These are phyloP conservation scores for Cylas formicarius DNA, from an alignment of 1,140 invertebrate genomes.

Conservation along the genomic window DNA sequence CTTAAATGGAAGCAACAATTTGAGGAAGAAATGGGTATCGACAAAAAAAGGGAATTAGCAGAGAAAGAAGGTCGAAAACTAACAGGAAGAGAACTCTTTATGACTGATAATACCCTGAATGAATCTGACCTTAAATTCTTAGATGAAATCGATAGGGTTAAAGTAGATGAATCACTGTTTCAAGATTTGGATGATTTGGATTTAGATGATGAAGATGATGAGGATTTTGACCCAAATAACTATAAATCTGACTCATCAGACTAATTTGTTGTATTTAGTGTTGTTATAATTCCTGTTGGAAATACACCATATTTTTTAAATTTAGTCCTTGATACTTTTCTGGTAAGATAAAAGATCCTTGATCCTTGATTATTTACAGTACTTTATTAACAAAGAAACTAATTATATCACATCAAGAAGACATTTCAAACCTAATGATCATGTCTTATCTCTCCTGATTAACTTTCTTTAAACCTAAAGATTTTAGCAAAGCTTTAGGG, in stretches of 20 bases:
- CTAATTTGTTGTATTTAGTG: no score
- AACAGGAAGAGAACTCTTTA: constrained; percentile 76
- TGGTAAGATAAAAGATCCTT: no score
- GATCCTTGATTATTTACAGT: no score
- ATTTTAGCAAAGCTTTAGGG: constrained; percentile 68
- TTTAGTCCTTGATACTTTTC: no score
- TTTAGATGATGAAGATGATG: constrained; percentile 66
- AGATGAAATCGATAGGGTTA: constrained; percentile 83
- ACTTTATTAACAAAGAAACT: no score
- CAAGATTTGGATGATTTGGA: constrained; percentile 89
- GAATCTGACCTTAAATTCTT: constrained; percentile 94
- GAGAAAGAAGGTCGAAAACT: constrained; percentile 67
- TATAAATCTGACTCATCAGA: constrained; percentile 22
- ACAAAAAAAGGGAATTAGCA: constrained; percentile 62
- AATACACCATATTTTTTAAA: no score
- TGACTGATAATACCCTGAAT: constrained; percentile 83
- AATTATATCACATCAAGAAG: no score
- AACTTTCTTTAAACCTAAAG: constrained; percentile 47
- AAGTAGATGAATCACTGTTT: constrained; percentile 90
- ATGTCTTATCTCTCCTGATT: constrained; percentile 19
- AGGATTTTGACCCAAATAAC: constrained; percentile 44
- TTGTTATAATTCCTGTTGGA: no score
- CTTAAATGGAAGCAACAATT: constrained; percentile 90
- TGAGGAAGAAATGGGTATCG: constrained; percentile 79
- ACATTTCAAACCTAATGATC: no score